Base-by-base conservation (phyloP, 2,797 vertebrate genomes). In the Synaphobranchus kaupii region DNA sequence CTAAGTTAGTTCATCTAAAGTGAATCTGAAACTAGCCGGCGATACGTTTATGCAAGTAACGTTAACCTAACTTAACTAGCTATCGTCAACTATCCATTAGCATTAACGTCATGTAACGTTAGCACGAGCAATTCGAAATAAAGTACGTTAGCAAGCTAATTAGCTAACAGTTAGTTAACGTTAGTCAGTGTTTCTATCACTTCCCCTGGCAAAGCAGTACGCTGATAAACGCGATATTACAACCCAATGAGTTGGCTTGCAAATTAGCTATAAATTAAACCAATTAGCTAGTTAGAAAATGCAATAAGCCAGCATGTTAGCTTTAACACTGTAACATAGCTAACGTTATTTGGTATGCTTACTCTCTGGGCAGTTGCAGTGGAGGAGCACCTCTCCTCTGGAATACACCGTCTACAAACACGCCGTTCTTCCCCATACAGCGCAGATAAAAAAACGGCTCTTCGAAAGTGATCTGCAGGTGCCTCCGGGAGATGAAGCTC, bases 351-450 rank as follows among this genome's bases (percentile, higher is more conserved):
- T 17, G 9, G 85, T 66, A 25, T 31, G 97, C 98, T 99, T 94
- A 99, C 98, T 97, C 97, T 93, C 95, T 93, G 91, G 98, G 98
- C n/a, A 99, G 96, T 93, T 92, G 96, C 86, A 99, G 95, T 89
- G 97, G 96, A 86, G 97, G 96, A 85, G 97, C 98, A 86, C 98
- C 98, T 93, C 98, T 96, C 89, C 98, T 95, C 95, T 99, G 98
- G 92, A 99, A 99, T 93, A 98, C 98, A 25, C 98, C 98, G 94
- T 99, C 98, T 88, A 99, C 98, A 95, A 99, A 99, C 90, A 99
- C 98, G 86, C 98, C 98, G 93, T 99, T 99, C 95, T 99, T 99
- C 91, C 98, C 98, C 84, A 99, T 95, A 90, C 98, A 99, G 88
- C 98, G 97, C 88, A 99, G 95, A 90, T 96, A 98, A 94, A 99